Evolutionary conservation across 2,888 invertebrate genomes (phyloP), one percentile per base, ranked within the genome.

Genomic region (Ormia ochracea): DNA sequence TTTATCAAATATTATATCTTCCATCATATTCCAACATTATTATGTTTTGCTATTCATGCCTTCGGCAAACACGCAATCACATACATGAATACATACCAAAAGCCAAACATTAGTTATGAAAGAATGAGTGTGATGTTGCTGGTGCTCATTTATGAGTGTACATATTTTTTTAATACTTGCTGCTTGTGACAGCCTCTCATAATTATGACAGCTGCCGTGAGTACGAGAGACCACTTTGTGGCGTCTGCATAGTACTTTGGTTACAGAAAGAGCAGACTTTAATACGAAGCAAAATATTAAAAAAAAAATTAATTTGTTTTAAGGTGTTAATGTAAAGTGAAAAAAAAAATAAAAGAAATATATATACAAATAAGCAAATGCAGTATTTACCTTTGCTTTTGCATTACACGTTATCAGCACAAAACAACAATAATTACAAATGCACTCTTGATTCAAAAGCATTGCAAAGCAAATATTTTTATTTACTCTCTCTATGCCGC

Each of bases 131-230:
- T 58, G 5, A 12, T 23, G 43, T 50, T 28, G 19, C 9, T 23
- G 12, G 1, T 28, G 12, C 63, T 56, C 68, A 80, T 50, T 72
- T 80, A 75, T 72, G 75, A 79, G 75, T 70, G 58, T 21, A 58
- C 59, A 36, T 3, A 41, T 58, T 45, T 7, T 33, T 28, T 19
- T 41, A 73, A 56, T 33, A n/a, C 17, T 5, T n/a, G 9, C 28
- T 54, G 41, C 81, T 84, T 85, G 84, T 87, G 86, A 87, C 86
- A 86, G 84, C 85, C 84, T 85, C 87, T 87, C 87, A 87, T 87
- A 87, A 87, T 86, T 86, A 84, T 85, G 84, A 69, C 81, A 69
- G 74, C 45, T 63, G 52, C 76, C 63, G 54, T 19, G 54, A 38
- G 21, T 2, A 52, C 1, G 10, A n/a, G n/a, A 45, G 14, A n/a